Evolutionary conservation across 1,140 invertebrate species (phyloP), one percentile per base, ranked within the genome.

Genomic region (Aethina tumida): DNA sequence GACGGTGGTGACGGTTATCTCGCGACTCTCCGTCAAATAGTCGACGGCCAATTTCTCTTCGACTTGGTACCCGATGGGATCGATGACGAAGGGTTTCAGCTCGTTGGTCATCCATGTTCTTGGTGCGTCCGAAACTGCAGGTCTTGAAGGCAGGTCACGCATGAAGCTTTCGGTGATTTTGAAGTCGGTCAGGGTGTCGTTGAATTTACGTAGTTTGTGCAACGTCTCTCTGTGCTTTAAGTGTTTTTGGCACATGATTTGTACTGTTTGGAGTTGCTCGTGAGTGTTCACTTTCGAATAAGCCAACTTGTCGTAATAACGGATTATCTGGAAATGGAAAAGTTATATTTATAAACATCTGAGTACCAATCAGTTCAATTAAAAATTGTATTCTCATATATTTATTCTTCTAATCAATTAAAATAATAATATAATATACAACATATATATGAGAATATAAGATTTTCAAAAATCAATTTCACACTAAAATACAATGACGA

Each of bases 21-120:
- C 71, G 52, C 79, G 68, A 71, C 80, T 79, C 65, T 81, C 79
- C 3, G 75, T 79, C 7, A 81, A 55, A 57, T 79, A 77, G 50
- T 80, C 74, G 4, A 80, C 48, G 0, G 77, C 74, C 51, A 78
- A 74, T 48, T 73, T 68, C 17, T 71, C 69, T 53, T 79, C 74
- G 2, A 76, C 28, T 39, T 74, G 73, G 21, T 69, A 65, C 12
- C 75, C 62, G 2, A 79, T 70, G 7, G 74, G 73, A 35, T 66
- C 62, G 47, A 67, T 65, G 60, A 65, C 68, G 49, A 68, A 79
- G 53, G 64, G 67, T 55, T 43, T 67, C 46, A 67, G 58, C 54
- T 59, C 63, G 46, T 56, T 56, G 46, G 62, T 67, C 45, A 65
- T 57, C 51, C 36, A 63, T 6, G 35, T 22, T 27, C 35, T 20